Conservation (phyloP, 2,888 invertebrate species). For the Allacma fusca region DNA sequence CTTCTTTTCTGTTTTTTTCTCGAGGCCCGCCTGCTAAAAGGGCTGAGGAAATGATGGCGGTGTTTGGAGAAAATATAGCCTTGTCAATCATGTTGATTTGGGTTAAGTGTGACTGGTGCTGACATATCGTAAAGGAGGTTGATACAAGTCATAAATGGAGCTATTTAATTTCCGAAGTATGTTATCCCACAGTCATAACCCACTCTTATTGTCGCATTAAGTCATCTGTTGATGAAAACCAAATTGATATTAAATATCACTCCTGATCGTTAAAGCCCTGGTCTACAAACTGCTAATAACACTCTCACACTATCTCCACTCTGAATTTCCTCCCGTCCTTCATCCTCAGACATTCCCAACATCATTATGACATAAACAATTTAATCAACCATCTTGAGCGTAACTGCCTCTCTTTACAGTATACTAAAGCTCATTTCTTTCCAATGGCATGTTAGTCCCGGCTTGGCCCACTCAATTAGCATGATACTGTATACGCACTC, state of each 20-base stretch:
- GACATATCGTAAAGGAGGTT: conserved; percentile 25
- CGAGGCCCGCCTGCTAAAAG: no score
- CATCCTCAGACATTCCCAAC: not conserved
- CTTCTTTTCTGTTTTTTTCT: no score
- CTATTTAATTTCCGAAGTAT: conserved; percentile 33
- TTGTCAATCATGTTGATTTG: conserved; percentile 35
- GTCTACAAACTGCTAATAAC: not conserved
- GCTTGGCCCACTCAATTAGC: no score
- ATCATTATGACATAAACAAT: not conserved
- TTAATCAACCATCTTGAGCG: no score
- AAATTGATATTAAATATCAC: conserved; percentile 37
- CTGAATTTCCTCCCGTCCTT: not conserved
- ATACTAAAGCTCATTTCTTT: no score
- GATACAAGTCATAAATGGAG: conserved; percentile 17
- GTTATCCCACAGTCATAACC: conserved; percentile 23
- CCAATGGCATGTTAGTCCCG: no score
- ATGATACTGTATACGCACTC: no score
- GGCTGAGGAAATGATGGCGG: no score
- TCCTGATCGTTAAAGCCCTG: not conserved
- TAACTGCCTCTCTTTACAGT: no score
- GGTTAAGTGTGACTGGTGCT: conserved; percentile 34
- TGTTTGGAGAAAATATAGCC: not conserved
- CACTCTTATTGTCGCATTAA: conserved; percentile 27
- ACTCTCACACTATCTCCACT: not conserved
- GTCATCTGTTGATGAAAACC: conserved; percentile 37